Evolutionary conservation across 2,113 vertebrate species (phyloP).

Genomic region (Heterocephalus glaber): DNA sequence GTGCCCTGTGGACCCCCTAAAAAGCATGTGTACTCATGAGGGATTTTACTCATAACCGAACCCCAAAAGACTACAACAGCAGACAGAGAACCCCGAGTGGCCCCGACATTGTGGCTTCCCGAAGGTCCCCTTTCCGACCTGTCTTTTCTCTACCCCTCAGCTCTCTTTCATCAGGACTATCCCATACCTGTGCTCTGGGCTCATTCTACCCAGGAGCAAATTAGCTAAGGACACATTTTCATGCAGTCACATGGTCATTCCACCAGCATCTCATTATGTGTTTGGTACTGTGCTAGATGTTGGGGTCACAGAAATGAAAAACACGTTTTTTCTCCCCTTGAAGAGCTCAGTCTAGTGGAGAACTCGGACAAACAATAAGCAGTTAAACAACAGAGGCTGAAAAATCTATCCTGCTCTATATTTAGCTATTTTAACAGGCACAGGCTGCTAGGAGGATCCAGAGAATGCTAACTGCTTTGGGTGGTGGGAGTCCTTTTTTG

Average conservation of each 20-base stretch:
- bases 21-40: slow-evolving; percentile 21
- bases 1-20: not conserved
- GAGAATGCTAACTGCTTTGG: not conserved
- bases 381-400: not conserved
- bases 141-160: not conserved
- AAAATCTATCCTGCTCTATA: not conserved
- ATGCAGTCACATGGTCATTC: not conserved
- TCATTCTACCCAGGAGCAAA: not conserved
- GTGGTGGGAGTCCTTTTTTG: not conserved
- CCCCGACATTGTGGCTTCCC: not conserved
- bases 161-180: not conserved
- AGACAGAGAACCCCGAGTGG: not conserved
- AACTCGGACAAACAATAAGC: not conserved
- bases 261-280: not conserved
- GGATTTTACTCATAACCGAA: not conserved
- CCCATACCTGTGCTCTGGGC: not conserved
- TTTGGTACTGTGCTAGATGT: not conserved
- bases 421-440: not conserved
- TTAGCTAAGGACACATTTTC: not conserved
- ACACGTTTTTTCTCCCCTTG: not conserved
- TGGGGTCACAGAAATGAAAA: not conserved
- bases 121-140: not conserved
- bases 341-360: not conserved
- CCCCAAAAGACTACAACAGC: not conserved
- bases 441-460: not conserved